Evolutionary conservation across 2,888 invertebrate genomes (phyloP), one percentile per base, ranked within the genome.

Genomic region (Heliconius charithonia): DNA sequence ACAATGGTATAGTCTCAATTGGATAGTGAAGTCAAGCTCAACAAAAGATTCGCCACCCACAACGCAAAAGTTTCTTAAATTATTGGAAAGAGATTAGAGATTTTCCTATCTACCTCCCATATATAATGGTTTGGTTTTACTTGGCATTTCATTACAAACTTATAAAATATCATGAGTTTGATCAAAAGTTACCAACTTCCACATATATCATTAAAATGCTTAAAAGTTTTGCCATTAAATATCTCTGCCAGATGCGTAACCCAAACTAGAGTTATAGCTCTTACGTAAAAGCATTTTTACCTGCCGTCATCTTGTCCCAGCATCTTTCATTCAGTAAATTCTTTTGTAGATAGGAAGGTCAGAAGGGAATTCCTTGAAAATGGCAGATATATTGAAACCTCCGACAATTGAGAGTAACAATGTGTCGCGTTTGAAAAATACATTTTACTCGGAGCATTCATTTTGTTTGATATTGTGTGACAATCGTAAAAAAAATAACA

Each of bases 291-390:
- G 81, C 80, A 83, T 85, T 85, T 83, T 82, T 85, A 85, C 85
- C 85, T 85, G 85, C 79, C 80, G 70, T 73, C 78, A 83, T 83
- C 87, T 77, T 87, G 84, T 82, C 84, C 83, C 84, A 83, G 85
- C 85, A 86, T 87, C 85, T 85, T 88, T 88, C 88, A 89, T 91
- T 92, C 90, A 90, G 83, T 83, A 86, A 87, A 90, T 90, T 88
- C 88, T 84, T 85, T 89, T 87, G 86, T 84, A 80, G 83, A 83
- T 84, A 83, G 82, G 77, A 81, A 81, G 85, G 86, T 86, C 86
- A 86, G 80, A 82, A 80, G 84, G 83, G 85, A 86, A 90, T 89
- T 91, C 90, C 85, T 84, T 83, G 85, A 86, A 90, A 90, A 85
- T 87, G 84, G 84, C 85, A 84, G 84, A 83, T 86, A 84, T 82